These are phyloP conservation scores for Abrostola triplasia DNA, from an alignment of 2,888 invertebrate species.

Conservation along the genomic window DNA sequence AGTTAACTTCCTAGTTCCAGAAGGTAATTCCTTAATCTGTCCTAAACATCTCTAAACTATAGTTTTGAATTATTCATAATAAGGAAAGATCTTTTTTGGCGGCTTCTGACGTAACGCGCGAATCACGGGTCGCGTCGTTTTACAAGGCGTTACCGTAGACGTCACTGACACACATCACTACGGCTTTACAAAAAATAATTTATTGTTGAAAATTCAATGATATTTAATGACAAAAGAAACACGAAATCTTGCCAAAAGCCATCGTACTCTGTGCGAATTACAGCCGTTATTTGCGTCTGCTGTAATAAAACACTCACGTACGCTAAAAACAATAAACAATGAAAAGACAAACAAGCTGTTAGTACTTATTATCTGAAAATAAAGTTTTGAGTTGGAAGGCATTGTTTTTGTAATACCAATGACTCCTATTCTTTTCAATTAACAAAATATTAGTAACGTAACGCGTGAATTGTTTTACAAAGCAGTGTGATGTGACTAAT, in stretches of 20 bases:
- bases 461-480: conserved; percentile 30
- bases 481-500: conserved; percentile 44
- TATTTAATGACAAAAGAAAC: background rate
- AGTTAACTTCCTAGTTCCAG: conserved; percentile 22
- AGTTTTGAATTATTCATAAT: background rate
- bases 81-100: conserved; percentile 11
- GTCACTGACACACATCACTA: conserved; percentile 5
- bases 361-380: conserved; percentile 15
- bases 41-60: conserved; percentile 23
- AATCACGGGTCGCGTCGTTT: conserved; percentile 1
- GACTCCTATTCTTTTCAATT: conserved; percentile 26
- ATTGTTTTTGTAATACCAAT: conserved; percentile 29
- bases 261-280: background rate
- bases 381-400: conserved; percentile 24
- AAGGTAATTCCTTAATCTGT: conserved; percentile 18
- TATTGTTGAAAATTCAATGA: background rate
- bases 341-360: conserved; percentile 14
- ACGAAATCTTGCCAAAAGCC: no score
- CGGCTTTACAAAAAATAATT: conserved; percentile 2
- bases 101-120: conserved; percentile 22
- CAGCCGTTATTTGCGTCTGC: conserved; percentile 6
- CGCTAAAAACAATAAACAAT: conserved; percentile 19
- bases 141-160: conserved; percentile 16
- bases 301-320: conserved; percentile 11
- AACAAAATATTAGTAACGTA: conserved; percentile 21